Base-by-base conservation (phyloP, 2,888 invertebrate genomes). In the Agelastica alni region DNA sequence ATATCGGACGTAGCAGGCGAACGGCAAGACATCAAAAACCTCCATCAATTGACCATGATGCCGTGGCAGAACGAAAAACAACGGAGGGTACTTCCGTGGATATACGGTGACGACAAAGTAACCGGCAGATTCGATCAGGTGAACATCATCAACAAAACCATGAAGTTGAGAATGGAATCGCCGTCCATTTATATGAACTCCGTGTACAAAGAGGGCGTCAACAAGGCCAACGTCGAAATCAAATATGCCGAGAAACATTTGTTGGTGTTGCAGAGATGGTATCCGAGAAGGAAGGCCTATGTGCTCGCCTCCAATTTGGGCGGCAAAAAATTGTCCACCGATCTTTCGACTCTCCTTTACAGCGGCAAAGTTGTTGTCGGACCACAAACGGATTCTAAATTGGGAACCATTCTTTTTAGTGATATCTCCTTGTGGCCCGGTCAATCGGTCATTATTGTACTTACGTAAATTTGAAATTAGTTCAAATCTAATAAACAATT, bases 271-370 rank as follows among this genome's bases (percentile, higher is more conserved):
- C 91, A 92, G 70, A 80, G 92, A 37, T 87, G 86, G 82, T 91
- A 86, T 74, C 91, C 91, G 0, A 81, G 92, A 10, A 81, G 89
- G 53, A 87, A 89, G 69, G 85, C 89, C 1, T 90, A 87, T 69
- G 87, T 89, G 0, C 84, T 88, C 55, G 83, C 91, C 0, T 85
- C 86, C 1, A 92, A 92, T 78, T 80, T 91, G 2, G 88, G 88
- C 0, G 77, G 73, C 30, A 72, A 72, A 5, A 76, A 81, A 12
- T 81, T 86, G 30, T 81, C 81, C 1, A 84, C 86, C 45, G 91
- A 92, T 76, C 78, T 92, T 51, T 88, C 90, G 0, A 81, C 84
- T 1, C 82, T 87, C 75, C 87, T 88, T 71, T 92, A 90, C 69
- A 87, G 89, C 43, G 92, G 92, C 1, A 75, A 79, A 41, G 78